Conservation (phyloP, 2,113 vertebrate genomes). For the Aviceda subcristata region DNA sequence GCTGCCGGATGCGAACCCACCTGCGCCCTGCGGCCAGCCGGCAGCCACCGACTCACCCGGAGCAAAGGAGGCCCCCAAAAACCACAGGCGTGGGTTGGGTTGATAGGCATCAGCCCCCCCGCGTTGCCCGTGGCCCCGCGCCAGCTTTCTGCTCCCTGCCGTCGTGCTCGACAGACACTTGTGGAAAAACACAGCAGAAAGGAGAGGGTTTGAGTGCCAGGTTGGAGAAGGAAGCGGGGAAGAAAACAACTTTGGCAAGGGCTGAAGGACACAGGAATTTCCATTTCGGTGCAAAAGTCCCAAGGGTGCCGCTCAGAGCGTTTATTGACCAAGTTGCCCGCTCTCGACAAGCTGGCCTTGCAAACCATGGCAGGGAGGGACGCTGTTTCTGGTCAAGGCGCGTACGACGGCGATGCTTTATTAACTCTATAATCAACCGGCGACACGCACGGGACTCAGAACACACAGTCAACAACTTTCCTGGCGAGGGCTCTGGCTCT, state of each 20-base stretch:
- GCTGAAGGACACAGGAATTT: constrained; percentile 17
- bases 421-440: neutral
- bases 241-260: constrained; percentile 7
- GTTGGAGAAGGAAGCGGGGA: neutral
- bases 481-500: neutral
- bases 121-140: accelerated
- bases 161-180: neutral
- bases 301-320: accelerated
- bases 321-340: neutral
- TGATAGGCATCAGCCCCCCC: neutral
- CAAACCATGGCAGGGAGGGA: neutral
- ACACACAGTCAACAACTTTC: neutral
- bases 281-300: constrained; percentile 14
- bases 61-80: neutral
- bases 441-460: neutral
- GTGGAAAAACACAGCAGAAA: constrained; percentile 34
- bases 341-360: neutral
- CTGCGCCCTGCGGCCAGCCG: accelerated
- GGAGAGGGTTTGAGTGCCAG: neutral
- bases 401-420: neutral
- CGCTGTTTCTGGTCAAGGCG: neutral
- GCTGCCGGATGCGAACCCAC: neutral
- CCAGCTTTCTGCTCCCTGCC: neutral
- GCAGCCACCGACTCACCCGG: neutral
- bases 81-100: neutral